Evolutionary conservation across 2,888 invertebrate genomes (phyloP), one percentile per base, ranked within the genome.

Genomic region (Exephanes ischioxanthus): DNA sequence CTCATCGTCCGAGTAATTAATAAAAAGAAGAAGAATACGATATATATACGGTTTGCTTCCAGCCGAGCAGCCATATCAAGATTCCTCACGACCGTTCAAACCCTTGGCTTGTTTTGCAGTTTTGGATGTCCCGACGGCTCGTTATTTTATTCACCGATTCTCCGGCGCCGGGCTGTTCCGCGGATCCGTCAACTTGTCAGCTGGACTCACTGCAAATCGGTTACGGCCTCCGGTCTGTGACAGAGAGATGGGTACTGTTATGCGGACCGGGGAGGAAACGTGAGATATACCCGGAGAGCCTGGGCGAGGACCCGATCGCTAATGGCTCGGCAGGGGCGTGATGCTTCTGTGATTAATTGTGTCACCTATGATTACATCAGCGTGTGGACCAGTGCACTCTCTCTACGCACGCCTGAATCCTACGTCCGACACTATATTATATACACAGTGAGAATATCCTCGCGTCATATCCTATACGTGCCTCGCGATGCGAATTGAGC

Each of bases 331-430:
- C 87, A 86, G 89, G 90, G 86, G 86, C 87, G 86, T 89, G 90
- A 91, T 89, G 92, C 91, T 89, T 89, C 90, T 89, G 90, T 92
- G 92, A 93, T 92, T 92, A 93, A 93, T 93, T 91, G 92, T 92
- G 91, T 92, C 92, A 91, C 86, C 91, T 91, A 88, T 92, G 92
- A 92, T 93, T 93, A 92, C 92, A 91, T 92, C 90, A 91, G 75
- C 75, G 76, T 80, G 73, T 63, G 51, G 45, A 48, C 26, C 51
- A 51, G n/a, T 71, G 55, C 53, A n/a, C 16, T 33, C 37, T 37
- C 53, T 55, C 55, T 58, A 33, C 58, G 58, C 37, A n/a, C 55
- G 37, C 19, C 55, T 55, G 55, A 19, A 41, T 22, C 22, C 19
- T 3, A 53, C 19, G 55, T 41, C 72, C 63, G 30, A 45, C 63